These are phyloP conservation scores for Octomys mimax DNA, from an alignment of 2,797 vertebrate species.

Conservation along the genomic window DNA sequence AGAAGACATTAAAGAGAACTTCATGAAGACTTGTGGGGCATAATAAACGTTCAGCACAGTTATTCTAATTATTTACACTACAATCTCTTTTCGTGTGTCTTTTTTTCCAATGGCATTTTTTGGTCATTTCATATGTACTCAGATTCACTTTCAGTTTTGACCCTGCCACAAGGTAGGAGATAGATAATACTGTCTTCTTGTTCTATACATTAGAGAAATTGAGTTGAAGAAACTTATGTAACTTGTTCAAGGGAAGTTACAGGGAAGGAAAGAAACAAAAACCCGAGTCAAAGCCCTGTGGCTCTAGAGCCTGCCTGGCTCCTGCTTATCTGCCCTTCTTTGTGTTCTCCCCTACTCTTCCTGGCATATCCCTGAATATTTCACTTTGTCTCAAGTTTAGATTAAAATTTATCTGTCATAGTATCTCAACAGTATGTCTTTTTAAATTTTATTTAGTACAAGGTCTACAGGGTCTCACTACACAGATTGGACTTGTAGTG, in stretches of 20 bases:
- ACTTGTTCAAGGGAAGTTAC: not conserved
- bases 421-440: not conserved
- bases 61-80: constrained; percentile 1
- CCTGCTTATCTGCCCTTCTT: not conserved
- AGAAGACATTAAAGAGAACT: not conserved
- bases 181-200: not conserved
- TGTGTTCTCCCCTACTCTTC: not conserved
- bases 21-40: not conserved
- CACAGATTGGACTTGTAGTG: no score
- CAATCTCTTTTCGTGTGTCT: not conserved
- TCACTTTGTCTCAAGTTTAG: not conserved
- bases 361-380: not conserved
- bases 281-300: not conserved
- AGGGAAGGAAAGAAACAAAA: not conserved
- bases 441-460: no score
- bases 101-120: constrained; percentile 1
- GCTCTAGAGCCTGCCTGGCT: not conserved
- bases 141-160: constrained; percentile 5
- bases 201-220: not conserved
- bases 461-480: no score
- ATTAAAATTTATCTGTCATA: not conserved
- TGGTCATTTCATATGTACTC: not conserved
- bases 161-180: not conserved
- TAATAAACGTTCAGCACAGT: not conserved
- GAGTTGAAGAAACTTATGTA: not conserved